Percentiles rank a stretch among this genome's conserved stretches.
These are phyloP conservation scores for Acanthosepion lycidas DNA, from an alignment of 2,888 invertebrate genomes.

Conservation along the genomic window DNA sequence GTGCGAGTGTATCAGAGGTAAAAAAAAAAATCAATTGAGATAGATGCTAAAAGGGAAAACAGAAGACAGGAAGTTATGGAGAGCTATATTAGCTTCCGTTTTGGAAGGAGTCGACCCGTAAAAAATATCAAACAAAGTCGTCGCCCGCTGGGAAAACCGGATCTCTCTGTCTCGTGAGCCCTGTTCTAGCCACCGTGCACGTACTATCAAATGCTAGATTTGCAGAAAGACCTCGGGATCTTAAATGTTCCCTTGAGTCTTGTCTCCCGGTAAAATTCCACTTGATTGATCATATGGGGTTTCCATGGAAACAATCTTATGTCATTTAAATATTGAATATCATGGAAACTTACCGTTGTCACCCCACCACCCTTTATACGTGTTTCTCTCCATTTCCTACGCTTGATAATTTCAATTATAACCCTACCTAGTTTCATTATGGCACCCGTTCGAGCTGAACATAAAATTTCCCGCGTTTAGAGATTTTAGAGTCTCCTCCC, in stretches of 20 bases:
- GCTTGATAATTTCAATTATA: neutral
- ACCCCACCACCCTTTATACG: neutral
- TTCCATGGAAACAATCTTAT: slow-evolving; percentile 33
- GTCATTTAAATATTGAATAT: slow-evolving; percentile 21
- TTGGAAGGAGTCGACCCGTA: too few species aligned
- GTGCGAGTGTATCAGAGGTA: too few species aligned
- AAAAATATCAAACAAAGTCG: too few species aligned
- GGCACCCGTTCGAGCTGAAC: neutral
- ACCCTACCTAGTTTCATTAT: neutral
- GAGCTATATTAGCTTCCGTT: too few species aligned
- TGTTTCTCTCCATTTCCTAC: neutral
- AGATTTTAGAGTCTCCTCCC: neutral
- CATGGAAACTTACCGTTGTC: neutral
- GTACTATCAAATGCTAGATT: too few species aligned
- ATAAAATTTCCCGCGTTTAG: neutral
- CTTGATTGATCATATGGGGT: neutral
- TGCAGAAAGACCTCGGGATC: too few species aligned
- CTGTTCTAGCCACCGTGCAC: too few species aligned
- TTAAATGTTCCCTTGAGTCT: neutral
- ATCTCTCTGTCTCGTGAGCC: too few species aligned
- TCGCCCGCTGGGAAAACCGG: too few species aligned
- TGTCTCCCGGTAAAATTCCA: neutral
- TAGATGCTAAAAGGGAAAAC: too few species aligned
- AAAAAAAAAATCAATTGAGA: too few species aligned
- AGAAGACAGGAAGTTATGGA: too few species aligned